Conservation (phyloP, 2,797 vertebrate genomes). For the Acanthurus leucopareius region DNA sequence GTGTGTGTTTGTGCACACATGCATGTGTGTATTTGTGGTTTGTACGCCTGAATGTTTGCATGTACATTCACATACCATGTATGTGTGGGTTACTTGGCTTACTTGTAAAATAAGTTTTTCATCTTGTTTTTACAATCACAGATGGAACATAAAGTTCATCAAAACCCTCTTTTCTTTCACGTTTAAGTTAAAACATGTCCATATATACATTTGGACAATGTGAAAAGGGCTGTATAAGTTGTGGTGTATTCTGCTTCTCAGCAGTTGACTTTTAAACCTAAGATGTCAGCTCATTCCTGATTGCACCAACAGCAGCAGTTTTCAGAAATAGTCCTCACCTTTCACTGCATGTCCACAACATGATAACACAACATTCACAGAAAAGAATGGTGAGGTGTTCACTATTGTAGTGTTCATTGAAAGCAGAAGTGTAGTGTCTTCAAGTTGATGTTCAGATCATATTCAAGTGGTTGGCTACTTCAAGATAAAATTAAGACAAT, state of each 20-base stretch:
- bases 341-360: background rate
- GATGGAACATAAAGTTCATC: conserved; percentile 5
- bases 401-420: background rate
- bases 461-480: no score
- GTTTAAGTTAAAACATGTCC: background rate
- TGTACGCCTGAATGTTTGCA: background rate
- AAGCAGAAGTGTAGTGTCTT: background rate
- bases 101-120: conserved; percentile 15
- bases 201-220: background rate
- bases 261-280: conserved; percentile 2
- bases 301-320: background rate
- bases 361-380: background rate
- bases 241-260: background rate
- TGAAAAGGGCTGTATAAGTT: background rate
- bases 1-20: background rate
- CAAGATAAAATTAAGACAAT: no score
- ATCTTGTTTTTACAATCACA: conserved; percentile 5
- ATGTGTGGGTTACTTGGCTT: conserved; percentile 18
- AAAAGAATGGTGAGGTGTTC: background rate
- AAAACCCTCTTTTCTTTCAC: background rate
- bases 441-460: background rate
- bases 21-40: no score
- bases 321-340: conserved; percentile 3
- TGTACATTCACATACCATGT: background rate
- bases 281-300: conserved; percentile 1